Base-by-base conservation (phyloP, 2,797 vertebrate genomes). In the Tympanoctomys barrerae region DNA sequence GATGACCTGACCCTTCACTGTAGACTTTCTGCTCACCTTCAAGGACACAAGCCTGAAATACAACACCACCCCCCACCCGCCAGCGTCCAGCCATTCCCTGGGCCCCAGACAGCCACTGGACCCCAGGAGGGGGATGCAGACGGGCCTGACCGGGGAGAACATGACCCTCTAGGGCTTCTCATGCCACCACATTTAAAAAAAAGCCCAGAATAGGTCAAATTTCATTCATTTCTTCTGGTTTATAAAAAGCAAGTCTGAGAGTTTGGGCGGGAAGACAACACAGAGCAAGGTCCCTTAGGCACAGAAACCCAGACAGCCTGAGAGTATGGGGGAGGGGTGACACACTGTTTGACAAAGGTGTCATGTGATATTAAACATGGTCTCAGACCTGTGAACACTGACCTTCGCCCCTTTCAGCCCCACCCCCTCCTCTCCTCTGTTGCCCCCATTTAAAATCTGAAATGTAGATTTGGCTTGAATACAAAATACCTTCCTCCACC, bases 381-480 rank as follows among this genome's bases (percentile, higher is more conserved):
- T 98, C 98, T 97, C 98, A 97, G 98, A 98, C 98, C 98, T 98
- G 98, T 66, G 95, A 98, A 98, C 98, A 98, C 95, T 97, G 98
- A 98, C 98, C 98, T 98, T 97, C 78, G 83, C 95, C 97, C 97
- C 79, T 90, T 82, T 52, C 54, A 73, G 86, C 61, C 93, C 90
- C 96, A 75, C 95, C 85, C 86, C 88, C 52, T 33, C 7, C 16
- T 19, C 42, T 39, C 64, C 49, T 13, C 46, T 66, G 33, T 62
- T 18, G 39, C 64, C 95, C 92, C 73, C 91, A 96, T 97, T 98
- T 98, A 97, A 98, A 98, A 98, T 98, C 97, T 98, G 98, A 98
- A 98, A 98, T 98, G 97, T 97, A 98, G 97, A 98, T 98, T 98
- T 98, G 98, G 98, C 98, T 97, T 97, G 97, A 97, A 98, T 96